phyloP scores from a whole-genome alignment of 1,140 invertebrate species.

The Lucilia sericata region DNA sequence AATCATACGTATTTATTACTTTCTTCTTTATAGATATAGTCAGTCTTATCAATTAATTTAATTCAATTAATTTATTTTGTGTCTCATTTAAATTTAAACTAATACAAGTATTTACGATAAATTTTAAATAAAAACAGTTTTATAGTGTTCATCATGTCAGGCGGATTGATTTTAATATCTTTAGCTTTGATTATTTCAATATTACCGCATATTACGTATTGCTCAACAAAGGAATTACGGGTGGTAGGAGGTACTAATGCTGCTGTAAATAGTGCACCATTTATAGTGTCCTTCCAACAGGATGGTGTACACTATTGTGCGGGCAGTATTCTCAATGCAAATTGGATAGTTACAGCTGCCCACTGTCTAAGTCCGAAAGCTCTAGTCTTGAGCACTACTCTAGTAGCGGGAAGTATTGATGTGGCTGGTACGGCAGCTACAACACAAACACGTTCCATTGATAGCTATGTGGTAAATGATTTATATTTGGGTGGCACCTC shows the following conservation, averaged over 20 bases:
- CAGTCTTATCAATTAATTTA: too few relatives aligned
- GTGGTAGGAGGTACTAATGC: constrained; percentile 62
- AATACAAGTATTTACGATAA: too few relatives aligned
- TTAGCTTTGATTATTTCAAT: not conserved
- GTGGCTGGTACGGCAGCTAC: constrained; percentile 57
- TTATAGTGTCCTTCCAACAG: constrained; percentile 64
- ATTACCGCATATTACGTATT: too few relatives aligned
- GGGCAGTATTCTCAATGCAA: constrained; percentile 69
- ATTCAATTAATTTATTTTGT: too few relatives aligned
- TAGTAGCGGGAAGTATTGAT: constrained; percentile 59
- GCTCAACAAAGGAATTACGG: constrained; percentile 44
- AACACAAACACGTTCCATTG: constrained; percentile 59
- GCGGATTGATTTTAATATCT: not conserved
- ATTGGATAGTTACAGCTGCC: constrained; percentile 70
- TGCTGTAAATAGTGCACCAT: constrained; percentile 59
- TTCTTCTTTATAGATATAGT: too few relatives aligned
- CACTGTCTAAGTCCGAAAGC: constrained; percentile 59
- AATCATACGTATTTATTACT: too few relatives aligned
- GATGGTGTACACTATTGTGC: constrained; percentile 70
- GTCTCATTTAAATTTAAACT: too few relatives aligned
- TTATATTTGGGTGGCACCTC: constrained; percentile 65
- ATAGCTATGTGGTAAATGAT: constrained; percentile 56
- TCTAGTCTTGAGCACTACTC: constrained; percentile 54
- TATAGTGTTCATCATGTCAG: not conserved
- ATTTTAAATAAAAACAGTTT: not conserved